These are phyloP conservation scores for Volucella inanis DNA, from an alignment of 2,888 invertebrate genomes.

Conservation along the genomic window DNA sequence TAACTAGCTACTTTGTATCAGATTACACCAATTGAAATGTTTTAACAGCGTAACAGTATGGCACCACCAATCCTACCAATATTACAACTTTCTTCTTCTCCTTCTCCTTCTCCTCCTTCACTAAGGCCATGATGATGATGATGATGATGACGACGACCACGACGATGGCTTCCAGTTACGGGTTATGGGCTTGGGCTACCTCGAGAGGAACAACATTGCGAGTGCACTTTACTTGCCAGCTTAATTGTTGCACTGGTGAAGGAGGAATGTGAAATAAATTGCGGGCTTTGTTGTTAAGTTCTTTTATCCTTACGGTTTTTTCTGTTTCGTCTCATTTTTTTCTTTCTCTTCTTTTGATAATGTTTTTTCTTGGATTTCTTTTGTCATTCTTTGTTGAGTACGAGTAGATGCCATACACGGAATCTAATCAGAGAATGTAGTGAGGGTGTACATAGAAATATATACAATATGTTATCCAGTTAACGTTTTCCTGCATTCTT, in stretches of 20 bases:
- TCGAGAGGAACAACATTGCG: slow-evolving; percentile 18
- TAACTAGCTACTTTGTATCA: slow-evolving; percentile 70
- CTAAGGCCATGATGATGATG: background rate
- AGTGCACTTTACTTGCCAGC: slow-evolving; percentile 65
- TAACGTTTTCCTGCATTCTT: too few species aligned
- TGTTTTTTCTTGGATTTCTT: slow-evolving; percentile 10
- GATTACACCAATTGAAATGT: slow-evolving; percentile 74
- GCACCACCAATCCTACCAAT: slow-evolving; percentile 25
- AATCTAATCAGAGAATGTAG: slow-evolving; percentile 48
- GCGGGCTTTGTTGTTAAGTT: slow-evolving; percentile 27
- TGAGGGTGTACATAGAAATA: background rate
- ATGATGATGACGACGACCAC: slow-evolving; percentile 1
- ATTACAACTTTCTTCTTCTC: background rate
- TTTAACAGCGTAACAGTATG: slow-evolving; percentile 57
- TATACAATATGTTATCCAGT: too few species aligned
- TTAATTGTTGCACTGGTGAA: slow-evolving; percentile 66
- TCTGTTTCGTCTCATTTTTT: background rate
- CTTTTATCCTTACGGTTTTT: background rate
- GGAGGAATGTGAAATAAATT: slow-evolving; percentile 50
- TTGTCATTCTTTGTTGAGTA: slow-evolving; percentile 14
- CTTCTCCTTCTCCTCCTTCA: background rate
- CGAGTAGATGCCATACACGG: slow-evolving; percentile 21
- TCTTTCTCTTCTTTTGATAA: too few species aligned
- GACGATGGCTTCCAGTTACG: background rate
- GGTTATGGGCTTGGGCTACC: background rate